phyloP scores from a whole-genome alignment of 1,140 invertebrate species.

The Artemia franciscana region DNA sequence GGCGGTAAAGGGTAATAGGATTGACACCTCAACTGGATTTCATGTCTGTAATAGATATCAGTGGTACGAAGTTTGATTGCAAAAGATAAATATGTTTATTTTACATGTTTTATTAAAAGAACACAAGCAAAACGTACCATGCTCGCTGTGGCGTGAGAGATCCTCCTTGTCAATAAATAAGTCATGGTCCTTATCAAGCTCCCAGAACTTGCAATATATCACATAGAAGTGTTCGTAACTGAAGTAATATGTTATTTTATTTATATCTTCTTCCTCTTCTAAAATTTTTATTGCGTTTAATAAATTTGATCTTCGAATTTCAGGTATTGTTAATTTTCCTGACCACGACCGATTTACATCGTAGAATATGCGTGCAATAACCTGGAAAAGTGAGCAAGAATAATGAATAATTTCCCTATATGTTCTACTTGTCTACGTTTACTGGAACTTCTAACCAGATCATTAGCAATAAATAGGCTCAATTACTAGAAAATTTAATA shows the following conservation, averaged over 20 bases:
- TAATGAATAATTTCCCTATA: too few species aligned
- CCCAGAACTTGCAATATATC: slow-evolving; percentile 99
- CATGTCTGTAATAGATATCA: too few species aligned
- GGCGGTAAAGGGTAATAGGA: too few species aligned
- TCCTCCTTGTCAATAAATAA: slow-evolving; percentile 81
- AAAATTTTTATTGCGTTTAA: slow-evolving; percentile 44
- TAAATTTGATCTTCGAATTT: slow-evolving; percentile 77
- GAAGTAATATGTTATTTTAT: slow-evolving; percentile 84
- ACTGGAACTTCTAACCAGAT: too few species aligned
- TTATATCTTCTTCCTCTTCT: slow-evolving; percentile 41
- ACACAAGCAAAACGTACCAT: slow-evolving; percentile 39
- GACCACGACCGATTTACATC: slow-evolving; percentile 95
- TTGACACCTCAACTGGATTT: too few species aligned
- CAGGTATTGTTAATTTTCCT: slow-evolving; percentile 62
- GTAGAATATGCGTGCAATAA: slow-evolving; percentile 94
- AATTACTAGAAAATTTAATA: too few species aligned
- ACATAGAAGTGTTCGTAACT: slow-evolving; percentile 99
- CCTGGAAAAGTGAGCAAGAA: too few species aligned
- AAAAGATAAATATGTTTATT: background rate
- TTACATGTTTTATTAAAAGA: background rate
- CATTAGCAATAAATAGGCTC: too few species aligned
- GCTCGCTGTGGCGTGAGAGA: slow-evolving; percentile 80
- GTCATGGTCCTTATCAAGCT: slow-evolving; percentile 94
- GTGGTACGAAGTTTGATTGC: background rate
- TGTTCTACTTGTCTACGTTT: too few species aligned